These are phyloP conservation scores for Merodon equestris DNA, from an alignment of 2,888 invertebrate genomes.

Conservation along the genomic window DNA sequence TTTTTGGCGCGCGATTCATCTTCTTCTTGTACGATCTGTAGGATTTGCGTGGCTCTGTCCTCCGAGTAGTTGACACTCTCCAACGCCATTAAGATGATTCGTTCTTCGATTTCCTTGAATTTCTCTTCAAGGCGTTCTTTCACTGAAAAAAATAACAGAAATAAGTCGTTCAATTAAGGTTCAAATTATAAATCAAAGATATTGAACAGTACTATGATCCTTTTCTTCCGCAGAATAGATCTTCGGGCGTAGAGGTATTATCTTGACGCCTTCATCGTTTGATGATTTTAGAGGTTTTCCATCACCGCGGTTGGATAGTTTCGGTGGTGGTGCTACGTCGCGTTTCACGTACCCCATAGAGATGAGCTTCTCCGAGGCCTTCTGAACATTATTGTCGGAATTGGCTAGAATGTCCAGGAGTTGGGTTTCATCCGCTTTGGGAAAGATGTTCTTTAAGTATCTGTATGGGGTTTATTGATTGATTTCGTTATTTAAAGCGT, in stretches of 20 bases:
- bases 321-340: constrained; percentile 83
- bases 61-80: constrained; percentile 94
- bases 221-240: constrained; percentile 86
- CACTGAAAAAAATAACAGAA: constrained; percentile 80
- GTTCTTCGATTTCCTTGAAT: constrained; percentile 88
- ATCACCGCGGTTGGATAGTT: constrained; percentile 79
- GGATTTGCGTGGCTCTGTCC: constrained; percentile 88
- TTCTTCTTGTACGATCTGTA: constrained; percentile 84
- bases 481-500: background rate
- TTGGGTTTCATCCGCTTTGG: constrained; percentile 92
- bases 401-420: constrained; percentile 90
- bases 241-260: constrained; percentile 80
- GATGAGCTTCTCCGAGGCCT: constrained; percentile 89
- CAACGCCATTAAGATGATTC: constrained; percentile 90
- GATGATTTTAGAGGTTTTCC: constrained; percentile 75
- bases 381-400: constrained; percentile 94
- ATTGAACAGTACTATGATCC: constrained; percentile 81
- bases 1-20: constrained; percentile 79
- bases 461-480: constrained; percentile 79
- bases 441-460: constrained; percentile 94
- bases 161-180: background rate
- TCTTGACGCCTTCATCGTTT: constrained; percentile 69
- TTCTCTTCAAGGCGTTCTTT: constrained; percentile 85
- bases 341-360: constrained; percentile 91
- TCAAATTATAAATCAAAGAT: background rate